phyloP scores from a whole-genome alignment of 2,797 vertebrate genomes.

The Decapterus maruadsi region DNA sequence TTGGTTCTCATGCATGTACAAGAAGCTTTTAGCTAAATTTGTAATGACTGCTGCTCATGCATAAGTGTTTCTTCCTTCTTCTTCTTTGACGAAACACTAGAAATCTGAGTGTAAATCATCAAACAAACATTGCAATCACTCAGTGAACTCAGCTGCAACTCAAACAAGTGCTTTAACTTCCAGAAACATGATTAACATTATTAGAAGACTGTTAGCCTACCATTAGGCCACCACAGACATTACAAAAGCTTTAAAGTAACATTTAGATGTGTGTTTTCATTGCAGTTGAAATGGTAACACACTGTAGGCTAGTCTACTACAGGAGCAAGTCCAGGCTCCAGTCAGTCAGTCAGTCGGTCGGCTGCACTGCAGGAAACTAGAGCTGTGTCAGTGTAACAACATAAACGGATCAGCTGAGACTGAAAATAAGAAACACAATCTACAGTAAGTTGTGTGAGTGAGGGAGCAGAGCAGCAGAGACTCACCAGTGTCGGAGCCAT shows the following conservation, averaged over 20 bases:
- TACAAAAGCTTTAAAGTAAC: not conserved
- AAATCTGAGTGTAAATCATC: not conserved
- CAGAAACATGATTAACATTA: too few relatives aligned
- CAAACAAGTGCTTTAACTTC: too few relatives aligned
- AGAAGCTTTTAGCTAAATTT: too few relatives aligned
- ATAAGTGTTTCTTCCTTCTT: not conserved
- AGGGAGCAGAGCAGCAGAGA: slow-evolving; percentile 10
- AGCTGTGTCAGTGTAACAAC: not conserved
- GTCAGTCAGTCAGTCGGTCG: not conserved
- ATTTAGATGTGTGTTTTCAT: not conserved
- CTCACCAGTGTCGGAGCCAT: slow-evolving; percentile 60
- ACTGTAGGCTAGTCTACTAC: not conserved
- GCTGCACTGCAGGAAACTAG: not conserved
- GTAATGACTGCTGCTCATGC: not conserved
- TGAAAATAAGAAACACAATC: not conserved
- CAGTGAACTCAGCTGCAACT: not conserved
- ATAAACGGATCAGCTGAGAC: not conserved
- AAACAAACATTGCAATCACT: not conserved
- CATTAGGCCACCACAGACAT: too few relatives aligned
- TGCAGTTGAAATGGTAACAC: not conserved
- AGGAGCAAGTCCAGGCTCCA: too few relatives aligned
- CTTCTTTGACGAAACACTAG: not conserved
- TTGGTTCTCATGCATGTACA: not conserved
- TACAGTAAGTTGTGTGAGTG: not conserved
- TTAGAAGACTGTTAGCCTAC: too few relatives aligned